Base-by-base conservation (phyloP, 2,888 invertebrate genomes). In the Amblyteles armatorius region DNA sequence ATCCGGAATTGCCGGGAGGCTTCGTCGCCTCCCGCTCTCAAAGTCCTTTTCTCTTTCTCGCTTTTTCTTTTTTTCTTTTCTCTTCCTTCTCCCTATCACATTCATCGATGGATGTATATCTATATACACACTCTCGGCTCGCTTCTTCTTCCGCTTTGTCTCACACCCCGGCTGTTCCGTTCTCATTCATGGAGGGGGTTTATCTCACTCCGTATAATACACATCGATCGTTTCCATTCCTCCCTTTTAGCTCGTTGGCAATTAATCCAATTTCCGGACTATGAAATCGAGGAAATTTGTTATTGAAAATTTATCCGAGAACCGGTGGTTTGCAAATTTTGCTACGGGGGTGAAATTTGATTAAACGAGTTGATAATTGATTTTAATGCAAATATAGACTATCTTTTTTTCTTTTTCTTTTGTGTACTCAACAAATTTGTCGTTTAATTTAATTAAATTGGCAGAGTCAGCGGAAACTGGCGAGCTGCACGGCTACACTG, bases 261-360 rank as follows among this genome's bases (percentile, higher is more conserved):
- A 60, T 60, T 60, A 60, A 60, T 60, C 29, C 60, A 60, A 60
- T 33, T 60, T 60, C 60, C 60, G 60, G 5, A 5, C 60, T 60
- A 33, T 60, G 33, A 60, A 44, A 60, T 16, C 9, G 29, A 60
- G 26, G 26, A 26, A 60, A 60, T 33, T 60, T 60, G 29, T 33
- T 33, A 33, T 60, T 29, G 60, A 60, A 16, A 13, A 60, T 33
- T 60, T 16, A 29, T 29, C 26, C 60, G 26, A 16, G 6, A 33
- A 16, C 1, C 13, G 26, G 16, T 5, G 44, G 13, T 44, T 44
- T 29, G 26, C 57, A 57, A 33, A 60, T 60, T 29, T 57, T 3
- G 9, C 11, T 9, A 1, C 6, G 29, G 60, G 13, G 60, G 2
- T 16, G 60, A 60, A 60, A 60, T 29, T 60, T 33, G 29, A 60